Evolutionary conservation across 2,113 vertebrate genomes (phyloP), one percentile per base, ranked within the genome.

Genomic region (Colius striatus): DNA sequence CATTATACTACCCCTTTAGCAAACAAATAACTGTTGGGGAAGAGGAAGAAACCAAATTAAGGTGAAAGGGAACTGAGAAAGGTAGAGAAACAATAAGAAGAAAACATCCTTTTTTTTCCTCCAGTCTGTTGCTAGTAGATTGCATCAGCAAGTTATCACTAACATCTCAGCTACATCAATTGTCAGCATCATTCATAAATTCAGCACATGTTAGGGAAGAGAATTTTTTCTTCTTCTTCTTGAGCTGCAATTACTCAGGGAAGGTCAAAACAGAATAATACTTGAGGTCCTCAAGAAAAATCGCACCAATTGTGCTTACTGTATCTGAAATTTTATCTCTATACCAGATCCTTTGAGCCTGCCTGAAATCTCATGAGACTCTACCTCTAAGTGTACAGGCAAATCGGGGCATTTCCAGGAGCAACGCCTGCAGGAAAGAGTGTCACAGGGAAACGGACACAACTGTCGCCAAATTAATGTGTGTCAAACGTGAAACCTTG

Each of bases 371-470:
- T 77, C 61, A 2, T 2, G 20, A 48, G 83, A 88, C 22, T 63
- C 45, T 10, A 87, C 47, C 48, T 87, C 68, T 25, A 60, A 18
- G 16, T 50, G 38, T 41, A 41, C 38, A 41, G 38, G 38, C 38
- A 41, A 41, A 41, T 12, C 38, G 12, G 38, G 38, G 34, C 32
- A 36, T 38, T 86, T 80, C 27, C 88, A 45, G 5, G 19, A 84
- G 34, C 53, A 94, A 77, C 88, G 92, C 41, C 86, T 95, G 88
- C 79, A 88, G 86, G 89, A 84, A 96, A 76, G 29, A 5, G 12
- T 10, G 17, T 71, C 80, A 87, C 57, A 78, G 84, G 77, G 92
- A 89, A 89, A 81, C 47, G 11, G 57, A 84, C 80, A 88, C 55
- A 75, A 84, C 12, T 75, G 57, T 58, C 5, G 0, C 29, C 34